phyloP scores from a whole-genome alignment of 2,888 invertebrate genomes.

The Trachelus iudaicus region DNA sequence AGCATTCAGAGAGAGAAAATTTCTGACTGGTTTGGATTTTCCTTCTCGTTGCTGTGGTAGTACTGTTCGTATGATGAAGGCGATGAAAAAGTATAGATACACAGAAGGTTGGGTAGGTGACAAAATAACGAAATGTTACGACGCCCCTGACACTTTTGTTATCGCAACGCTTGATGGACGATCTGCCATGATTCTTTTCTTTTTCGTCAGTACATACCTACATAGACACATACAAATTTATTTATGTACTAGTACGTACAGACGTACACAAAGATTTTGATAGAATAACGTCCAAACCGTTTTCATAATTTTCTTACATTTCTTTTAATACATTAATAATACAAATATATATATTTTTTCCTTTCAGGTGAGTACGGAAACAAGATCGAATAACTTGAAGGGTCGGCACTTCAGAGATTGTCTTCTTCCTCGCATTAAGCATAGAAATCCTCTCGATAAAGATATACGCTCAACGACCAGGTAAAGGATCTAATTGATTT shows the following conservation, averaged over 20 bases:
- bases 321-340: neutral
- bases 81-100: neutral
- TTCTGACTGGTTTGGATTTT: neutral
- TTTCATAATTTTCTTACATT: neutral
- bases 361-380: neutral
- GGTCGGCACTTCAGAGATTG: neutral
- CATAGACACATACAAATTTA: neutral
- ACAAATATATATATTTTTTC: neutral
- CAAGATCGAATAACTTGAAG: neutral
- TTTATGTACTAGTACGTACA: neutral
- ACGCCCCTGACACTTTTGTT: constrained; percentile 1
- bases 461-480: neutral
- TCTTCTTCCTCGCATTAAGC: neutral
- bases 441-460: neutral
- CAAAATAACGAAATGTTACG: constrained; percentile 3
- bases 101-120: neutral
- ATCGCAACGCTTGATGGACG: neutral
- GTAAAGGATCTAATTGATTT: neutral
- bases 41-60: neutral
- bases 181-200: constrained; percentile 2
- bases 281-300: neutral
- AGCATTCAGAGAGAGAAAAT: neutral
- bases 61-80: neutral
- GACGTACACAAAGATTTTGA: neutral
- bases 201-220: neutral